A percentile compares a stretch with the other conserved stretches of the same genome.
These are phyloP conservation scores for Dicyrtomina minuta DNA, from an alignment of 2,888 invertebrate genomes.

Conservation along the genomic window DNA sequence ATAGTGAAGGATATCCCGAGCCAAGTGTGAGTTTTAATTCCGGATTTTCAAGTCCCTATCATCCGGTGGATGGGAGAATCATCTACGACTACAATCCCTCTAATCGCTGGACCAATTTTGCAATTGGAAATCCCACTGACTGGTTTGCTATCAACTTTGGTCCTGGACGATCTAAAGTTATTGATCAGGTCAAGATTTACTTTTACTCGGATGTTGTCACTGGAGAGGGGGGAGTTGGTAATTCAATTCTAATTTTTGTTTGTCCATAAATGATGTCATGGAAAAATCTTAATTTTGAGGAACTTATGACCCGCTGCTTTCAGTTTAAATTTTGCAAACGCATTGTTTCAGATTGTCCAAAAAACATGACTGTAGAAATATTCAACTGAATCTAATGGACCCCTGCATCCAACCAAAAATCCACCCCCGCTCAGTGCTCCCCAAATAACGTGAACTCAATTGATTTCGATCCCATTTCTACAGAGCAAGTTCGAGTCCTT, in stretches of 20 bases:
- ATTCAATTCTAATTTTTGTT: too few relatives aligned
- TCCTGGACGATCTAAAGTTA: constrained; percentile 43
- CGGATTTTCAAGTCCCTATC: constrained; percentile 45
- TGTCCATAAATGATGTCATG: too few relatives aligned
- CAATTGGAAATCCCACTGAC: constrained; percentile 35
- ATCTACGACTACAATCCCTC: constrained; percentile 48
- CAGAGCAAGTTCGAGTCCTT: constrained; percentile 43
- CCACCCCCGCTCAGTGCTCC: constrained; percentile 36
- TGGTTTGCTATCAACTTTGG: constrained; percentile 50
- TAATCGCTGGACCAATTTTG: constrained; percentile 50
- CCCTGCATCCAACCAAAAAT: not conserved
- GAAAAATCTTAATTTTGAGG: too few relatives aligned
- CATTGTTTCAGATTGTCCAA: constrained; percentile 46
- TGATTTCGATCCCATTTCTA: constrained; percentile 43
- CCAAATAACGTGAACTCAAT: constrained; percentile 45
- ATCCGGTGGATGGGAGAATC: constrained; percentile 47
- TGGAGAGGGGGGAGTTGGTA: constrained; percentile 45
- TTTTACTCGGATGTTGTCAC: constrained; percentile 48
- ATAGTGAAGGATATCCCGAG: constrained; percentile 43
- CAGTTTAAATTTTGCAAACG: too few relatives aligned
- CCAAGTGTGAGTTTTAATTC: constrained; percentile 40
- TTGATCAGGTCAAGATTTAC: constrained; percentile 45
- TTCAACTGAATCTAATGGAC: constrained; percentile 8
- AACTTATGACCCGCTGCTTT: too few relatives aligned
- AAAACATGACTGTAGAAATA: constrained; percentile 38